A percentile compares a stretch with the other conserved stretches of the same genome.
phyloP scores from a whole-genome alignment of 2,113 vertebrate species.

The Lota lota region DNA sequence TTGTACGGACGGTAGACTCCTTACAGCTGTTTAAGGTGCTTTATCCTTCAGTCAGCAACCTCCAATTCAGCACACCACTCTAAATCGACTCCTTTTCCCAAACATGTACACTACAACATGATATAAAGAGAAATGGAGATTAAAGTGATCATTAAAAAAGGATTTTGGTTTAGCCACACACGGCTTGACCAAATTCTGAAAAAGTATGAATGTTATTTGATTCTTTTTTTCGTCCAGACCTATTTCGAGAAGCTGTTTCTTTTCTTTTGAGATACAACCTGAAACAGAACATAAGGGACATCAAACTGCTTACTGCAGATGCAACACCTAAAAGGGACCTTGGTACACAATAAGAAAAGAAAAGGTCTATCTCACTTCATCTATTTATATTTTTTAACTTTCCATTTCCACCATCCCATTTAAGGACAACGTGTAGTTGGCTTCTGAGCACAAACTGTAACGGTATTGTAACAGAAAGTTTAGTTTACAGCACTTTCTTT shows the following conservation, averaged over 20 bases:
- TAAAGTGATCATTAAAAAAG: slow-evolving; percentile 54
- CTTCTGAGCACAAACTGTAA: too few relatives aligned
- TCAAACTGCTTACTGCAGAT: slow-evolving; percentile 12
- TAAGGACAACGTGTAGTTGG: too few relatives aligned
- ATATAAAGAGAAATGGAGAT: slow-evolving; percentile 40
- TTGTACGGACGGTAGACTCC: slow-evolving; percentile 57
- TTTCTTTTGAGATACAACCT: slow-evolving; percentile 40
- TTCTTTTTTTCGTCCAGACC: slow-evolving; percentile 24
- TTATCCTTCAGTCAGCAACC: slow-evolving; percentile 45
- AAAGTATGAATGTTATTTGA: slow-evolving; percentile 17
- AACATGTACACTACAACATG: slow-evolving; percentile 7
- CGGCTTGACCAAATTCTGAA: slow-evolving; percentile 28
- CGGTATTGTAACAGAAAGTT: too few relatives aligned
- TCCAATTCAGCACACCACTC: slow-evolving; percentile 45
- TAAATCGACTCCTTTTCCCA: slow-evolving; percentile 7
- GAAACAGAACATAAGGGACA: slow-evolving; percentile 2
- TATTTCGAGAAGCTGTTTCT: slow-evolving; percentile 17
- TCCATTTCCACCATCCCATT: too few relatives aligned
- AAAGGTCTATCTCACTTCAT: too few relatives aligned
- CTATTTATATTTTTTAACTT: too few relatives aligned
- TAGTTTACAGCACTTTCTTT: too few relatives aligned
- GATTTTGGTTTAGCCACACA: slow-evolving; percentile 57
- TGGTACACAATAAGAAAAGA: background rate
- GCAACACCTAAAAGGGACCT: background rate
- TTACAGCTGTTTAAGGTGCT: slow-evolving; percentile 56